Evolutionary conservation across 2,113 vertebrate genomes (phyloP).

Genomic region (Odobenus rosmarus): DNA sequence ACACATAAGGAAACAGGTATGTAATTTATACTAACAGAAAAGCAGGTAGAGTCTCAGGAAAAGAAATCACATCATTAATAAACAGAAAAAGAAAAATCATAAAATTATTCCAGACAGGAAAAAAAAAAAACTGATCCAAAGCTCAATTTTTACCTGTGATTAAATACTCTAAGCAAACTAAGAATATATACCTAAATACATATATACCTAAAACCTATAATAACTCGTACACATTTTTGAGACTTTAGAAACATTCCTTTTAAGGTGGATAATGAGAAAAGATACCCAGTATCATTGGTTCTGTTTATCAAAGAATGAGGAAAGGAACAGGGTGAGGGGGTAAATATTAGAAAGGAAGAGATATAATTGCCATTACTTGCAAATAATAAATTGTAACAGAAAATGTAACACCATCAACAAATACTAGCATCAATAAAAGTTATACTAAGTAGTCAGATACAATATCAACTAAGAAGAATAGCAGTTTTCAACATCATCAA

Average conservation of each 20-base stretch:
- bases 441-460: constrained; percentile 18
- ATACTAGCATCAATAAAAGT: constrained; percentile 39
- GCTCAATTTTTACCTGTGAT: neutral
- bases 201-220: neutral
- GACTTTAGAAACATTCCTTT: neutral
- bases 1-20: neutral
- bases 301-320: constrained; percentile 12
- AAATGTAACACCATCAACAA: constrained; percentile 32
- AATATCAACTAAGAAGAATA: constrained; percentile 46
- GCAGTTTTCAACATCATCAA: constrained; percentile 37
- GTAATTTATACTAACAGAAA: constrained; percentile 30
- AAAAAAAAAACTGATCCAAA: neutral
- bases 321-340: neutral
- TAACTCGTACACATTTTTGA: constrained; percentile 3
- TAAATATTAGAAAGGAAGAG: neutral
- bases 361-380: constrained; percentile 1
- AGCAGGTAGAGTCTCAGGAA: neutral
- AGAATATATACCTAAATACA: neutral
- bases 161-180: constrained; percentile 25
- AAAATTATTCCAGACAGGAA: neutral
- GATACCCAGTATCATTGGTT: neutral
- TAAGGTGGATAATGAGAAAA: constrained; percentile 16
- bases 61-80: neutral
- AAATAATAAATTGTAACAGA: constrained; percentile 32
- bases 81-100: neutral